Evolutionary conservation across 1,140 invertebrate species (phyloP).

Genomic region (Dendrolimus kikuchii): DNA sequence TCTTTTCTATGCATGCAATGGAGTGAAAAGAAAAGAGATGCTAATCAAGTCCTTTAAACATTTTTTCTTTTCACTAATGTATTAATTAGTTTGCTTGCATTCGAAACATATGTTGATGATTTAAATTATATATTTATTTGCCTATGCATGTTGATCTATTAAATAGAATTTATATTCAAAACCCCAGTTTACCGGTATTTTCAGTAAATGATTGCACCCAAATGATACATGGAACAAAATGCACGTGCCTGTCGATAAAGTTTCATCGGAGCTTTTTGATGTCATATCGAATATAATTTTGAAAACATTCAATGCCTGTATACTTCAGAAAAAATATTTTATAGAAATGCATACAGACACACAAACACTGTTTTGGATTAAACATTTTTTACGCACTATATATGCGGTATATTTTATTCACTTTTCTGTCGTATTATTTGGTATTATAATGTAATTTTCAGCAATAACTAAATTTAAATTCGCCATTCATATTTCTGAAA

Average conservation of each 20-base stretch:
- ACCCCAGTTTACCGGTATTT: too few species aligned
- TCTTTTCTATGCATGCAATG: conserved; percentile 58
- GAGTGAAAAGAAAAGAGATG: conserved; percentile 20
- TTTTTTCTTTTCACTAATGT: conserved; percentile 25
- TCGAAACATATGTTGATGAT: conserved; percentile 5
- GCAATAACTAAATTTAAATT: too few species aligned
- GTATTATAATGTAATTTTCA: too few species aligned
- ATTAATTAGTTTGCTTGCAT: conserved; percentile 29
- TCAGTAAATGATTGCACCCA: too few species aligned
- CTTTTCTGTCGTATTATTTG: too few species aligned
- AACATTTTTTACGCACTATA: conserved; percentile 6
- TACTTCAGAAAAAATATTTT: too few species aligned
- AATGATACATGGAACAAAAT: neutral
- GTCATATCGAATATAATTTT: conserved; percentile 23
- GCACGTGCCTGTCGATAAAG: conserved; percentile 26
- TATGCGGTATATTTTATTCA: too few species aligned
- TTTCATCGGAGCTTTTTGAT: conserved; percentile 22
- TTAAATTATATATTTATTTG: conserved; percentile 13
- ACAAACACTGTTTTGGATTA: conserved; percentile 13
- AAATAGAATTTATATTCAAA: neutral
- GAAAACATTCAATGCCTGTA: too few species aligned
- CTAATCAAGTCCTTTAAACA: neutral
- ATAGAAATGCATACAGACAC: neutral
- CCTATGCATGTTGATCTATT: conserved; percentile 28
- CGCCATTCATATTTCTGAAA: too few species aligned